Conservation (phyloP, 2,797 vertebrate genomes). For the Pogoniulus pusillus region DNA sequence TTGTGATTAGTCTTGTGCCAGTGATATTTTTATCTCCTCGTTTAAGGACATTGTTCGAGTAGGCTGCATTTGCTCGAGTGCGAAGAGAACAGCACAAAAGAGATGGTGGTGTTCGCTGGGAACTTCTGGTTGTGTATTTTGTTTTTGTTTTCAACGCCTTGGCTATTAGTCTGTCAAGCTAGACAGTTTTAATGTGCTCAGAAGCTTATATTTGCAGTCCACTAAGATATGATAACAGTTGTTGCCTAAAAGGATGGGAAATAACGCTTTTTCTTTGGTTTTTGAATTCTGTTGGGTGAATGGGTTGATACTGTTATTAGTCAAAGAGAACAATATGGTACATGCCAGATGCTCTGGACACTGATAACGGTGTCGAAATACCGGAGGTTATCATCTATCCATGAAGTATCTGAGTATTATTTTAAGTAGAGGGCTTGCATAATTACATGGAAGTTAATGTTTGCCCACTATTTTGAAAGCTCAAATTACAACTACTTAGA, state of each 20-base stretch:
- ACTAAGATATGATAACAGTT: not conserved
- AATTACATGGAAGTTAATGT: not conserved
- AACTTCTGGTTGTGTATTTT: not conserved
- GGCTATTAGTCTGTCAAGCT: not conserved
- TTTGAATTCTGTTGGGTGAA: not conserved
- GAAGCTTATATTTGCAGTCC: not conserved
- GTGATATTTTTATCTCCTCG: not conserved
- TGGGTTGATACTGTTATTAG: not conserved
- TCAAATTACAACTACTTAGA: not conserved
- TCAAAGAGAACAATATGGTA: not conserved
- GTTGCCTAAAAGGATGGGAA: not conserved
- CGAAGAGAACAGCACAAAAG: slow-evolving; percentile 32
- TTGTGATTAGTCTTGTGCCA: not conserved
- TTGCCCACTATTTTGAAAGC: not conserved
- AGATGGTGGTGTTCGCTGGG: not conserved
- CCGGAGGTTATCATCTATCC: not conserved
- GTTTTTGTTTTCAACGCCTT: not conserved
- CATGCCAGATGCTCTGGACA: not conserved
- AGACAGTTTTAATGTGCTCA: not conserved
- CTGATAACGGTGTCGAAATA: not conserved
- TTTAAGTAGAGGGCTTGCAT: not conserved
- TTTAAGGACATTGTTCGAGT: not conserved
- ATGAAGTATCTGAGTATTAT: not conserved
- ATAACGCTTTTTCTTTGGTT: fast-evolving
- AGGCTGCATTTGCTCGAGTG: not conserved